Percentiles rank a stretch among this genome's conserved stretches.
These are phyloP conservation scores for Drosophila rufa DNA, from an alignment of 1,140 invertebrate species.

Conservation along the genomic window DNA sequence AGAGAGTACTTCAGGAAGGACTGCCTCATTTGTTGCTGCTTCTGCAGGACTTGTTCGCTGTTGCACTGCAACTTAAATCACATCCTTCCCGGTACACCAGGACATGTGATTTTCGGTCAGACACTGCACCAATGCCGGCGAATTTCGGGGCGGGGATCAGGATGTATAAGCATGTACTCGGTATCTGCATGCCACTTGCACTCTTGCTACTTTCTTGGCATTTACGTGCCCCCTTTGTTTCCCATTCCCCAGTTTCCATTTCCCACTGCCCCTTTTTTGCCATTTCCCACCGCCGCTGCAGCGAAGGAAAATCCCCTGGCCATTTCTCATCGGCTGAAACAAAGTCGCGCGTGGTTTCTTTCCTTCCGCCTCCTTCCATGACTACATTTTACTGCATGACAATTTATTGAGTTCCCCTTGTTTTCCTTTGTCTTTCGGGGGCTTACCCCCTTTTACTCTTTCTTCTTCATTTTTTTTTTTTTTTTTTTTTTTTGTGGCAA, in stretches of 20 bases:
- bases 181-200: conserved; percentile 65
- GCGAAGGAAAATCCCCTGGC: conserved; percentile 35
- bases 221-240: conserved; percentile 61
- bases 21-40: conserved; percentile 49
- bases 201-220: conserved; percentile 74
- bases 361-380: conserved; percentile 39
- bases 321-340: conserved; percentile 70
- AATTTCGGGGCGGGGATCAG: not conserved
- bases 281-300: conserved; percentile 14
- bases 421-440: conserved; percentile 45
- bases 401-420: conserved; percentile 81
- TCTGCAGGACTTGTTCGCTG: conserved; percentile 30
- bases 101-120: conserved; percentile 83
- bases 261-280: conserved; percentile 11
- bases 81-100: conserved; percentile 81
- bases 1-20: conserved; percentile 9
- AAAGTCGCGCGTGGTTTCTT: conserved; percentile 70
- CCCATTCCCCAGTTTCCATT: conserved; percentile 22
- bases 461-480: conserved; percentile 35
- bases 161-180: conserved; percentile 39
- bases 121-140: conserved; percentile 44
- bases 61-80: conserved; percentile 78
- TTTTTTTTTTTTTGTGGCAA: not conserved
- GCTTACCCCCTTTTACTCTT: conserved; percentile 3
- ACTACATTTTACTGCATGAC: conserved; percentile 83